phyloP scores from a whole-genome alignment of 1,140 invertebrate species.

The Drosophila nikananu region DNA sequence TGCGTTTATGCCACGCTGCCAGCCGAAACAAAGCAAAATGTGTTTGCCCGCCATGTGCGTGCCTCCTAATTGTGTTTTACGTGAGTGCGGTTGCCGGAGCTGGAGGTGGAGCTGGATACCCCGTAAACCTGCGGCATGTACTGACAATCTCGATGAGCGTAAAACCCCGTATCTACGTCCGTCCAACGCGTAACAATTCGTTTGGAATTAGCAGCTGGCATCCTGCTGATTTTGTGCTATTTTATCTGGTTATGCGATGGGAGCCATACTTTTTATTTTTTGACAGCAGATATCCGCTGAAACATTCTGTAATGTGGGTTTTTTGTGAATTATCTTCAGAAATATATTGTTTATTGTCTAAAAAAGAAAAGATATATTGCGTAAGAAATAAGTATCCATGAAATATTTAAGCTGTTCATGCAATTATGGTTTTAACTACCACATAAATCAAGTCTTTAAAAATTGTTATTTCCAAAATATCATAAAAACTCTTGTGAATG shows the following conservation, averaged over 20 bases:
- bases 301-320: neutral
- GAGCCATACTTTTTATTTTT: constrained; percentile 9
- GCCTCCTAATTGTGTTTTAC: constrained; percentile 60
- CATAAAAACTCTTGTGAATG: too few species aligned
- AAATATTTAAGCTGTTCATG: neutral
- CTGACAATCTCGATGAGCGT: neutral
- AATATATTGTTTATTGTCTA: neutral
- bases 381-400: neutral
- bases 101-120: constrained; percentile 8
- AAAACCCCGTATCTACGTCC: neutral
- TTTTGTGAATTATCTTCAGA: neutral
- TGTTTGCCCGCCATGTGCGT: constrained; percentile 17
- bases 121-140: neutral
- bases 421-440: neutral
- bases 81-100: constrained; percentile 8
- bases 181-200: constrained; percentile 21
- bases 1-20: constrained; percentile 28
- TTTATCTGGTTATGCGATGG: constrained; percentile 2
- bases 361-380: neutral
- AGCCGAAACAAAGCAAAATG: constrained; percentile 32
- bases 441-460: neutral
- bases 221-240: neutral
- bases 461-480: too few species aligned
- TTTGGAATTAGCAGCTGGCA: constrained; percentile 18
- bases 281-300: neutral